Evolutionary conservation across 2,113 vertebrate species (phyloP).

Genomic region (Sinocyclocheilus rhinocerous): DNA sequence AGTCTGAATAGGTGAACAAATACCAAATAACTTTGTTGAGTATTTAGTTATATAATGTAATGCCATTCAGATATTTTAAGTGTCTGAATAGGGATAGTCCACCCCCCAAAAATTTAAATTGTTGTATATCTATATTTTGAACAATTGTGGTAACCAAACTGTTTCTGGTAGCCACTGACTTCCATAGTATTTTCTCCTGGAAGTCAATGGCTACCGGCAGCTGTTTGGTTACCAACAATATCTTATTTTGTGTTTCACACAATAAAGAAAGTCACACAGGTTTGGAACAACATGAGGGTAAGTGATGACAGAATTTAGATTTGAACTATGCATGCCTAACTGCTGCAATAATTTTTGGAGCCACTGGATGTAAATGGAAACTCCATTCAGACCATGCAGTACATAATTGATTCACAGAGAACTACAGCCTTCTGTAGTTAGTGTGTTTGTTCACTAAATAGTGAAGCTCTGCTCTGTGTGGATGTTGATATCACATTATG

Average conservation of each 20-base stretch:
- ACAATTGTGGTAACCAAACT: too few relatives aligned
- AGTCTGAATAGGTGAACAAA: not conserved
- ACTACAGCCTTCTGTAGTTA: not conserved
- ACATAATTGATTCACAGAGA: not conserved
- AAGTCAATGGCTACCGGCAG: too few relatives aligned
- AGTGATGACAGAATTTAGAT: too few relatives aligned
- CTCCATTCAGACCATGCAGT: not conserved
- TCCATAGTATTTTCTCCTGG: too few relatives aligned
- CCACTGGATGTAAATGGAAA: not conserved
- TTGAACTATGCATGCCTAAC: too few relatives aligned
- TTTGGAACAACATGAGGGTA: too few relatives aligned
- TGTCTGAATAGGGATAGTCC: not conserved
- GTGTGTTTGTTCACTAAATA: not conserved
- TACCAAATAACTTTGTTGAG: not conserved
- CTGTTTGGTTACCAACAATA: too few relatives aligned
- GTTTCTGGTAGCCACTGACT: too few relatives aligned
- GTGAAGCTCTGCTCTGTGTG: conserved; percentile 4
- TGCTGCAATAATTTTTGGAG: not conserved
- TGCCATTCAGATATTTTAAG: not conserved
- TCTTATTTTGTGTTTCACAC: too few relatives aligned
- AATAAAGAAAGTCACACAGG: too few relatives aligned
- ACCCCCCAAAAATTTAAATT: too few relatives aligned
- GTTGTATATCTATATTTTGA: too few relatives aligned
- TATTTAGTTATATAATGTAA: not conserved
- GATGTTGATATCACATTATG: not conserved